Evolutionary conservation across 2,888 invertebrate species (phyloP), one percentile per base, ranked within the genome.

Genomic region (Dolomedes plantarius): DNA sequence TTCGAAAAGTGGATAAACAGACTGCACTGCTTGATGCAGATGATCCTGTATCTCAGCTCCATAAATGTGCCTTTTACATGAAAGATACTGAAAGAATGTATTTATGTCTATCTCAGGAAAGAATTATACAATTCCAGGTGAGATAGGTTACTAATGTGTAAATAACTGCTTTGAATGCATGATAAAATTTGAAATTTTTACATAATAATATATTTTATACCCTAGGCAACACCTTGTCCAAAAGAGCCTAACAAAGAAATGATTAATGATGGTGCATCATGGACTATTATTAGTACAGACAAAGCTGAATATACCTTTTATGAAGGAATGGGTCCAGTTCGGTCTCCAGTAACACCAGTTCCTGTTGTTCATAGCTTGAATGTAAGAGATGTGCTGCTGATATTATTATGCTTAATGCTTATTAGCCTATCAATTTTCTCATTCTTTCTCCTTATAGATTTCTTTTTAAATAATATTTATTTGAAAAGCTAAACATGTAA

Each of bases 41-140:
- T 90, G 99, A 99, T 92, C 99, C 99, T 0, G 99, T 99, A 0
- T 99, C 99, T 0, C 99, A 99, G 91, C 93, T 99, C 13, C 99
- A 99, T 93, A 99, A 99, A 92, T 99, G 99, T 93, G 98, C 99
- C 71, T 99, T 99, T 93, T 98, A 98, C 92, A 98, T 99, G 97
- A 98, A 99, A 92, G 99, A 99, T 92, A 98, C 99, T 0, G 98
- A 98, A 91, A 94, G 98, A 87, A 98, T 99, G 98, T 99, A 99
- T 92, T 94, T 99, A 79, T 99, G 99, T 91, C 93, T 99, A 41
- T 98, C 98, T 0, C 99, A 99, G 91, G 99, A 99, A 91, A 94
- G 98, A 89, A 99, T 99, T 89, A 99, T 99, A 90, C 99, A 99
- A 92, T 99, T 99, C 91, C 98, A 99, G 92, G 93, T 93, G 89